Conservation (phyloP, 2,113 vertebrate genomes). For the Hippocampus zosterae region DNA sequence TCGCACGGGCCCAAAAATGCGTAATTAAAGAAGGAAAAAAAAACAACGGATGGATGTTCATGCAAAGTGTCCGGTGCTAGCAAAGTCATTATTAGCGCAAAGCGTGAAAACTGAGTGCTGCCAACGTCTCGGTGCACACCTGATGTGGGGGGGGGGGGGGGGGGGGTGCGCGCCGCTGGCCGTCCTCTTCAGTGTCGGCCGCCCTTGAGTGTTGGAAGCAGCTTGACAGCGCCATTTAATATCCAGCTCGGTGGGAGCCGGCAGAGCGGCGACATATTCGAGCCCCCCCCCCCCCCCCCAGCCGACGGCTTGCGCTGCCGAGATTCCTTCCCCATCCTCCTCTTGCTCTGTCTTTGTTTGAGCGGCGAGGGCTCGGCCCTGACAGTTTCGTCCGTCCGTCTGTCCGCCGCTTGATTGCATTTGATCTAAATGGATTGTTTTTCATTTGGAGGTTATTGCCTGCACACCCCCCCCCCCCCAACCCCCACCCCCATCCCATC, state of each 20-base stretch:
- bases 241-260: slow-evolving; percentile 83
- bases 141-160: too few species aligned
- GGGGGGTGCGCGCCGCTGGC: too few species aligned
- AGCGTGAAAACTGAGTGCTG: background rate
- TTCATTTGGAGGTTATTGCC: slow-evolving; percentile 69
- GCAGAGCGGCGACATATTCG: slow-evolving; percentile 74
- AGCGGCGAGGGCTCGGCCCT: slow-evolving; percentile 42
- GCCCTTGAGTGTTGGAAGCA: slow-evolving; percentile 80
- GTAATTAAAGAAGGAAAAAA: too few species aligned
- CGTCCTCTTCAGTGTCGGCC: slow-evolving; percentile 63
- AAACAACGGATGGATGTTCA: too few species aligned
- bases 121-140: background rate
- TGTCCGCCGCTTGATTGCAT: slow-evolving; percentile 62
- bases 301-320: slow-evolving; percentile 39
- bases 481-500: background rate
- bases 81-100: background rate
- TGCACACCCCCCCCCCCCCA: too few species aligned
- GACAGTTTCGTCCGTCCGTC: slow-evolving; percentile 58
- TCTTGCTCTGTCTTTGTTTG: slow-evolving; percentile 56
- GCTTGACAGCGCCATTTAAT: slow-evolving; percentile 89
- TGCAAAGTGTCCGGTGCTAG: background rate
- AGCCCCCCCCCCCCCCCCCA: slow-evolving; percentile 27
- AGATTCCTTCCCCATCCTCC: slow-evolving; percentile 49
- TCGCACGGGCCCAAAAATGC: too few species aligned
- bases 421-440: slow-evolving; percentile 73